Evolutionary conservation across 1,140 invertebrate species (phyloP).

Genomic region (Bombus haemorrhoidalis): DNA sequence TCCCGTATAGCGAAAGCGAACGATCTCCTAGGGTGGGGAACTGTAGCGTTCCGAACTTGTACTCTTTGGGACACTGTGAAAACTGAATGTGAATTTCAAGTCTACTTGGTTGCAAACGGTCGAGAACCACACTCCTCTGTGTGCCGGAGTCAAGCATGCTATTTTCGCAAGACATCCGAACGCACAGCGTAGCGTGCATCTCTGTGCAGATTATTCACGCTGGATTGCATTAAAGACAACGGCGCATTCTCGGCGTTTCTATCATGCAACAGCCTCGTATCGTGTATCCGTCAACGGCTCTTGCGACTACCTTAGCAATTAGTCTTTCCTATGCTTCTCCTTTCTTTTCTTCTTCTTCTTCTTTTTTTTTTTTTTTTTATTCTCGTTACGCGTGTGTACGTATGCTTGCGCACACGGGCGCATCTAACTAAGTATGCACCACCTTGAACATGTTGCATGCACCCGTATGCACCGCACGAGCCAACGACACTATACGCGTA

Average conservation of each 20-base stretch:
- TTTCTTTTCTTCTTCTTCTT: background rate
- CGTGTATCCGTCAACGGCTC: slow-evolving; percentile 33
- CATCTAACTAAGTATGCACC: slow-evolving; percentile 23
- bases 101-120: background rate
- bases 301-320: slow-evolving; percentile 31
- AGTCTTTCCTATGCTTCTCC: slow-evolving; percentile 24
- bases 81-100: background rate
- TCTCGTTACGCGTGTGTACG: background rate
- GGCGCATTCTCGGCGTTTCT: slow-evolving; percentile 17
- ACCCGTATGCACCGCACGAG: slow-evolving; percentile 26
- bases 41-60: no score
- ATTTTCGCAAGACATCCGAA: slow-evolving; percentile 32
- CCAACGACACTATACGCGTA: background rate
- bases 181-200: background rate
- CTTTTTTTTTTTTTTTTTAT: background rate
- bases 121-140: background rate
- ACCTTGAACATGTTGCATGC: background rate
- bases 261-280: background rate
- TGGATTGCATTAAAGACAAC: slow-evolving; percentile 18
- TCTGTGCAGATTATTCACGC: slow-evolving; percentile 17
- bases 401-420: background rate
- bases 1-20: background rate
- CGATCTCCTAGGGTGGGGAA: background rate
- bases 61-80: background rate
- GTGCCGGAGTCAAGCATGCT: slow-evolving; percentile 13